Conservation (phyloP, 2,797 vertebrate species). For the Gymnodraco acuticeps region DNA sequence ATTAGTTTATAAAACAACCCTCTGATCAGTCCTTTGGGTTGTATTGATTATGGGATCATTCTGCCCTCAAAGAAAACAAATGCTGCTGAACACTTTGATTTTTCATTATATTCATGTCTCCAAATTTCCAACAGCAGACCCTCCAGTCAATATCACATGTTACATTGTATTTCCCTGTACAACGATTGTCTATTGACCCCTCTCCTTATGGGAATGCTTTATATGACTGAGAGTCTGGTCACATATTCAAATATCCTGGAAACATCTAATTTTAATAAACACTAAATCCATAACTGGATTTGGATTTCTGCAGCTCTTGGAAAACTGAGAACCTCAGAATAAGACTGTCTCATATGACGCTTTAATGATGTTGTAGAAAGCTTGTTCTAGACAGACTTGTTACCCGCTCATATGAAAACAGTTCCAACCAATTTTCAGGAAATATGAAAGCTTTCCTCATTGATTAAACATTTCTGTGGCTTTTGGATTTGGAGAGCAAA, state of each 20-base stretch:
- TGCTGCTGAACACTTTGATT: conserved; percentile 68
- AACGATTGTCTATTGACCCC: conserved; percentile 76
- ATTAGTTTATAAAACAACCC: neutral
- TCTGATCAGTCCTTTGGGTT: conserved; percentile 13
- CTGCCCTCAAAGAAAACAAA: conserved; percentile 65
- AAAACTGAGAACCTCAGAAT: conserved; percentile 57
- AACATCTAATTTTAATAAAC: conserved; percentile 80
- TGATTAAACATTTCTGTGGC: conserved; percentile 30
- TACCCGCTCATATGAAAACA: conserved; percentile 25
- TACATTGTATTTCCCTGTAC: conserved; percentile 65
- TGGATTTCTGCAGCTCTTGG: conserved; percentile 71
- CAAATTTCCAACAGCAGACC: conserved; percentile 54
- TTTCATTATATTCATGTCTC: conserved; percentile 75
- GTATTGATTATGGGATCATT: conserved; percentile 66
- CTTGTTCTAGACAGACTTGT: conserved; percentile 28
- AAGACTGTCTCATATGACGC: conserved; percentile 68
- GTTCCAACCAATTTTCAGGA: conserved; percentile 47
- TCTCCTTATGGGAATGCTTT: conserved; percentile 80
- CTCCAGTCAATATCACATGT: conserved; percentile 65
- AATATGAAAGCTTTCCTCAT: conserved; percentile 28
- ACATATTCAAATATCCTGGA: conserved; percentile 80
- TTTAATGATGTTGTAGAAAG: conserved; percentile 18
- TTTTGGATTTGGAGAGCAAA: conserved; percentile 16
- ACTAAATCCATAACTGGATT: conserved; percentile 82
- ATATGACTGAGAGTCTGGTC: conserved; percentile 71